Percentiles rank a stretch among this genome's conserved stretches.
These are phyloP conservation scores for Chrysemys picta DNA, from an alignment of 2,113 vertebrate species.

Conservation along the genomic window DNA sequence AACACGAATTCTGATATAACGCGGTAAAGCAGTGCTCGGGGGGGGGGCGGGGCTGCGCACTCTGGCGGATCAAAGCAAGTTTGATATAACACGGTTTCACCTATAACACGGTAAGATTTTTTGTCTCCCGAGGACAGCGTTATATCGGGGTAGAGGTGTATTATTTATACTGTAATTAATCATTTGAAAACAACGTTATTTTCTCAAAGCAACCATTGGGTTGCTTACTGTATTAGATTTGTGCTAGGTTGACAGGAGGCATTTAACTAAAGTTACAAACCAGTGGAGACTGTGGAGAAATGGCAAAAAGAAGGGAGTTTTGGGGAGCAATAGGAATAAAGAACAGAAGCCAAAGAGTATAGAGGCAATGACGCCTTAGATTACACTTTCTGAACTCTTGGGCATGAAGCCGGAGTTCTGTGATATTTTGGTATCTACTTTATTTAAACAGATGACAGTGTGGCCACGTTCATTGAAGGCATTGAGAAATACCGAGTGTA, in stretches of 20 bases:
- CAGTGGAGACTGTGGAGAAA: background rate
- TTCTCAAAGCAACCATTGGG: background rate
- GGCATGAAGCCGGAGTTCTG: background rate
- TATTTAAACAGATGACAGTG: background rate
- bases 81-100: too few relatives aligned
- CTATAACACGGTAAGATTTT: too few relatives aligned
- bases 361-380: background rate
- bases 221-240: background rate
- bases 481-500: rapidly evolving
- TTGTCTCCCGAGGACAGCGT: too few relatives aligned
- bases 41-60: too few relatives aligned
- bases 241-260: background rate
- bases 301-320: background rate
- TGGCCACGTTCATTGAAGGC: background rate
- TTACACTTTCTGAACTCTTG: background rate
- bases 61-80: too few relatives aligned
- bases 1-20: too few relatives aligned
- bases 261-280: background rate
- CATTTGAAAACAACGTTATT: background rate
- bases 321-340: background rate
- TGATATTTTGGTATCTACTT: conserved; percentile 7
- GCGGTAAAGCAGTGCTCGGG: too few relatives aligned
- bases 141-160: too few relatives aligned
- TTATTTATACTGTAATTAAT: background rate
- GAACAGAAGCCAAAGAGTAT: background rate